Evolutionary conservation across 2,888 invertebrate species (phyloP), one percentile per base, ranked within the genome.

Genomic region (Ctenicera cuprea): DNA sequence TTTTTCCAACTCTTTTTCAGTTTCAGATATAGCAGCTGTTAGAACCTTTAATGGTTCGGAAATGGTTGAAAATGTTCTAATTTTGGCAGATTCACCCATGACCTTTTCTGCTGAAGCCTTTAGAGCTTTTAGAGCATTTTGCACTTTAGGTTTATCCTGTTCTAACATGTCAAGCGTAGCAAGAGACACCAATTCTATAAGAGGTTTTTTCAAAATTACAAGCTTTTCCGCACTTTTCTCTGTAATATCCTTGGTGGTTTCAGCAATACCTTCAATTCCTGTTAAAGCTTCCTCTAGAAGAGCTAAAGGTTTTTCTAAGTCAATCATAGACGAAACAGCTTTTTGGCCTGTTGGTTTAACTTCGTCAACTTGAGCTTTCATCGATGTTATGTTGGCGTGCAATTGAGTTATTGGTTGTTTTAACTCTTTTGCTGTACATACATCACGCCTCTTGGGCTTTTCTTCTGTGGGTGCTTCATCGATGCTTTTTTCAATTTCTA

Each of bases 191-290:
- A 57, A 9, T 30, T 30, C 33, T 16, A 11, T 11, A 8, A 57
- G 14, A 22, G 82, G 80, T 76, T 80, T 77, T 43, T 78, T 65
- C n/a, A 83, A 62, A 45, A 70, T 65, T 48, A 71, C 73, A 43
- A 81, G 52, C 61, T 71, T 68, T 33, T 76, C 71, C 7, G 72
- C 64, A 9, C 5, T 41, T 20, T 41, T 61, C 9, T 38, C 43
- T 12, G 61, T 41, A 12, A 66, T 54, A n/a, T 52, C 54, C 41
- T 52, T 50, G 8, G 33, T 37, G 14, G 18, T 38, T 37, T 38
- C 20, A n/a, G 52, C 0, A 2, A 20, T 14, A 12, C 4, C 7
- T 20, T 66, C 66, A n/a, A 66, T 52, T 38, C 3, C 30, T 5
- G 54, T 16, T 52, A 66, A 22, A 11, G 11, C 9, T 37, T 7